A percentile compares a stretch with the other conserved stretches of the same genome.
Conservation (phyloP, 2,888 invertebrate species). For the Zootermopsis nevadensis region DNA sequence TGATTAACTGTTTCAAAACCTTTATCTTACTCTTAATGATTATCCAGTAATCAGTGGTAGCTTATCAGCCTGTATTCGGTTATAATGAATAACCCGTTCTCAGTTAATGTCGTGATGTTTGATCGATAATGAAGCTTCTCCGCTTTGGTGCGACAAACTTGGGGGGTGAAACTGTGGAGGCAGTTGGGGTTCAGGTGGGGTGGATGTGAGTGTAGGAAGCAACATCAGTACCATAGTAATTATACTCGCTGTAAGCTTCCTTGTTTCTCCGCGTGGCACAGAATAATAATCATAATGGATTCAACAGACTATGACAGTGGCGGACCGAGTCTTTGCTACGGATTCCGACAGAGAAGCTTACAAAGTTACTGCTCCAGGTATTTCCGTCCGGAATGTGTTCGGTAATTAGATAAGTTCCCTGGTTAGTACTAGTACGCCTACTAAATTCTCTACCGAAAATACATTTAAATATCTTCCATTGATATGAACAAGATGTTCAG, state of each 20-base stretch:
- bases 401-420: neutral
- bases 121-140: neutral
- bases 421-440: neutral
- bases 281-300: conserved; percentile 21
- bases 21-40: no score
- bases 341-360: neutral
- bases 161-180: neutral
- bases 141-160: neutral
- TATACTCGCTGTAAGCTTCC: neutral
- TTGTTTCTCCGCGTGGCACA: neutral
- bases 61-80: no score
- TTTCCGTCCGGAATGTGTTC: neutral
- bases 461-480: neutral
- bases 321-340: neutral
- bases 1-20: no score
- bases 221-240: conserved; percentile 9
- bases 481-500: neutral
- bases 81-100: no score
- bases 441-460: neutral
- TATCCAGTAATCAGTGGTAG: no score
- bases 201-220: neutral
- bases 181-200: neutral
- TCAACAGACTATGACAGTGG: neutral
- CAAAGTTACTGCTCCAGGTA: no score
- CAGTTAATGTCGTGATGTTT: neutral